Evolutionary conservation across 2,888 invertebrate genomes (phyloP), one percentile per base, ranked within the genome.

Genomic region (Steromphala cineraria): DNA sequence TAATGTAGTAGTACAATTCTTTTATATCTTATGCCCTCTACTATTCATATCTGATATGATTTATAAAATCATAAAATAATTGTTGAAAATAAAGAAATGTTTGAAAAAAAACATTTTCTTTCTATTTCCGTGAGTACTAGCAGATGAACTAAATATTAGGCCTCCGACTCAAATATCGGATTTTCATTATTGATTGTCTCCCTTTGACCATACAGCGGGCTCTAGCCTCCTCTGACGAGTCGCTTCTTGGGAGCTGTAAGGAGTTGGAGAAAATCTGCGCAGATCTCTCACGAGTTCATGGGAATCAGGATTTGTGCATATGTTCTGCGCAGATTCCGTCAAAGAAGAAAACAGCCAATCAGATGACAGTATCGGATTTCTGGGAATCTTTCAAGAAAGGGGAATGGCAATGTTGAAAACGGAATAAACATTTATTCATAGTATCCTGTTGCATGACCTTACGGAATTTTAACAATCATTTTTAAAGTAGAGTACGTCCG

Each of bases 221-320:
- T 15, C 10, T 62, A n/a, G 15, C 28, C 62, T 15, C 62, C 62
- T 62, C 62, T n/a, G 62, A 62, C 62, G 21, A 15, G 17, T 15
- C 62, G 2, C 62, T 62, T 28, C 62, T 62, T 13, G 62, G 62
- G 17, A 62, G 62, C 24, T 62, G 62, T 21, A 28, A 28, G 28
- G 62, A 62, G 24, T 62, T 62, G 62, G 62, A 62, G 62, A 62
- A 62, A 24, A 62, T 62, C 62, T 62, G 62, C 28, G 62, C 62
- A 28, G 24, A 24, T 28, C 62, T 62, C 28, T 28, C 62, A 62
- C 62, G 62, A 28, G 24, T 28, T 13, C 24, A 62, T 62, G 62
- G 17, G 5, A 62, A 62, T 17, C 21, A 24, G 24, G 62, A 28
- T 62, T 8, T 62, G 62, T 62, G 62, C 24, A 4, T 62, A 15